phyloP scores from a whole-genome alignment of 2,797 vertebrate genomes.

The Rachycentron canadum region DNA sequence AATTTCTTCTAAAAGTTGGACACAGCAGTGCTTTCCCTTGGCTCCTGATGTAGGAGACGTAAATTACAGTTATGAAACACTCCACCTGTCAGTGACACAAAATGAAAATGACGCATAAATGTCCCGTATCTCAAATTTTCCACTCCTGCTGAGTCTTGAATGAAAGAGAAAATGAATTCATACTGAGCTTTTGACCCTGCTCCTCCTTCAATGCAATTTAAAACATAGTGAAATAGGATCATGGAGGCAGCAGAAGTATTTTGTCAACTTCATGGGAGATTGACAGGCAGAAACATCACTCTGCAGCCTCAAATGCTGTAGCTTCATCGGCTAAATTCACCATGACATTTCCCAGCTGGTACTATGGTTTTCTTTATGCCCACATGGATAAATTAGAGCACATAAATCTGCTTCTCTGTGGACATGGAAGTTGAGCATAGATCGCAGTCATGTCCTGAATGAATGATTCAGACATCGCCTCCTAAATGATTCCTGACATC shows the following conservation, averaged over 20 bases:
- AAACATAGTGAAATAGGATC: neutral
- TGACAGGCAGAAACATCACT: neutral
- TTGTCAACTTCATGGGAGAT: neutral
- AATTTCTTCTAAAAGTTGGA: neutral
- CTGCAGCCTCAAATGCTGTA: neutral
- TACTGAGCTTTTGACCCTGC: neutral
- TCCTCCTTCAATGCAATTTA: neutral
- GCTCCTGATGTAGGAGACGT: slow-evolving; percentile 11
- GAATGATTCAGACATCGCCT: slow-evolving; percentile 16
- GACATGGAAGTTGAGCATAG: neutral
- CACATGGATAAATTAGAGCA: slow-evolving; percentile 9
- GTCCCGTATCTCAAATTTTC: slow-evolving; percentile 10
- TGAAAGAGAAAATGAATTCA: neutral
- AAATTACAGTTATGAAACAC: slow-evolving; percentile 16
- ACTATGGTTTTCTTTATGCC: slow-evolving; percentile 10
- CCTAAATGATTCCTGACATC: slow-evolving; percentile 14
- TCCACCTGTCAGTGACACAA: slow-evolving; percentile 16
- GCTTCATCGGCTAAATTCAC: neutral
- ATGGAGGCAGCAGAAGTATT: neutral
- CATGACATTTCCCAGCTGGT: slow-evolving; percentile 11
- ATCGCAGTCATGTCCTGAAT: slow-evolving; percentile 9
- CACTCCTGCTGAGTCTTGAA: neutral
- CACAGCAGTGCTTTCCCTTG: neutral
- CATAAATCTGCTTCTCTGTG: slow-evolving; percentile 18
- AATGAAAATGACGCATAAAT: neutral